A percentile compares a stretch with the other conserved stretches of the same genome.
Conservation (phyloP, 2,797 vertebrate species). For the Hypotaenidia philippensis region DNA sequence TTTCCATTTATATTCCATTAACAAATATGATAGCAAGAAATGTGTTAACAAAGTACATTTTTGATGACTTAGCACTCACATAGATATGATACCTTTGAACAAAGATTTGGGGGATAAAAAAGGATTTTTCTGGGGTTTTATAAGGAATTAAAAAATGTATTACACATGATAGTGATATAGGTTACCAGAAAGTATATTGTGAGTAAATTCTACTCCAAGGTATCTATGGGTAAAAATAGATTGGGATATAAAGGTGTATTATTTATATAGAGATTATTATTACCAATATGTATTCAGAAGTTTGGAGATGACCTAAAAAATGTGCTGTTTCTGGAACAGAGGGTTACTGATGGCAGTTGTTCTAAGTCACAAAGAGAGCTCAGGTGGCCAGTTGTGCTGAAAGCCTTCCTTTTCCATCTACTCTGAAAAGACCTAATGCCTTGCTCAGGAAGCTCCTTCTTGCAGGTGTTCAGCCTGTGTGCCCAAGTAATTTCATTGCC, state of each 20-base stretch:
- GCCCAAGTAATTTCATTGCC: not conserved
- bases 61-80: not conserved
- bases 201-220: not conserved
- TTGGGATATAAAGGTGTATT: not conserved
- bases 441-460: not conserved
- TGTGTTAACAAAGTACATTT: not conserved
- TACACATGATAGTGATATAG: not conserved
- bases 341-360: fast-evolving
- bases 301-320: not conserved
- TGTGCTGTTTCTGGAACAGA: not conserved
- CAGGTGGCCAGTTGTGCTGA: not conserved
- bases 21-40: not conserved
- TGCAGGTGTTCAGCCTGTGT: not conserved
- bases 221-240: not conserved
- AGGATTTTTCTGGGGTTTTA: not conserved
- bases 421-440: not conserved
- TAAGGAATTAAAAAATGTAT: not conserved
- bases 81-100: not conserved
- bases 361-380: not conserved
- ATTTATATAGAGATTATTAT: not conserved
- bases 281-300: not conserved
- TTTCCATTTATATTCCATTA: not conserved
- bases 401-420: not conserved
- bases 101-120: not conserved
- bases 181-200: not conserved